Conservation (phyloP, 2,888 invertebrate species). For the Osedax frankpressi region DNA sequence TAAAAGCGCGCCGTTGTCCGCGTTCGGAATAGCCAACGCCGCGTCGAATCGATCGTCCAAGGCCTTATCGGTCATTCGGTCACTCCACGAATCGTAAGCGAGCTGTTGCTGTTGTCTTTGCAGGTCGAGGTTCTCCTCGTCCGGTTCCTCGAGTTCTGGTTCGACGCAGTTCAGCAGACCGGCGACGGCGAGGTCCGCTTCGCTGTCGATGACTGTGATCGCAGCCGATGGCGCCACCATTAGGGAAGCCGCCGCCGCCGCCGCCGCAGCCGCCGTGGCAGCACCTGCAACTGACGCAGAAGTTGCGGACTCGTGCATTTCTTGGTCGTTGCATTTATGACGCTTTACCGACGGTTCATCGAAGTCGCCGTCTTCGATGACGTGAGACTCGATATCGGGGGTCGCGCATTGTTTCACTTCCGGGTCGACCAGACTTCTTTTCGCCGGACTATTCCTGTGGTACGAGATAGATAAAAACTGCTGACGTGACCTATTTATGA, state of each 20-base stretch:
- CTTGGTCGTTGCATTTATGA: background rate
- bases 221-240: background rate
- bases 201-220: background rate
- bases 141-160: background rate
- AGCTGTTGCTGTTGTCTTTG: background rate
- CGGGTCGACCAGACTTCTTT: too few relatives aligned
- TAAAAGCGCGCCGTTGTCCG: background rate
- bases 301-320: background rate
- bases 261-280: background rate
- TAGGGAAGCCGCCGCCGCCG: background rate
- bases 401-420: too few relatives aligned
- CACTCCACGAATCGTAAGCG: background rate
- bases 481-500: too few relatives aligned
- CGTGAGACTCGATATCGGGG: too few relatives aligned
- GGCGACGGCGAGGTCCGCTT: slow-evolving; percentile 14
- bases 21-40: background rate
- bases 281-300: background rate
- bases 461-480: too few relatives aligned
- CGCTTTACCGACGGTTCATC: too few relatives aligned
- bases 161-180: slow-evolving; percentile 1
- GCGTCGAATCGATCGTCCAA: background rate
- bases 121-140: background rate
- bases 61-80: background rate
- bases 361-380: too few relatives aligned
- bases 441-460: too few relatives aligned